Evolutionary conservation across 92 coral and sea anemone genomes (phyloP).

Genomic region (Zoanthus sansibaricus): DNA sequence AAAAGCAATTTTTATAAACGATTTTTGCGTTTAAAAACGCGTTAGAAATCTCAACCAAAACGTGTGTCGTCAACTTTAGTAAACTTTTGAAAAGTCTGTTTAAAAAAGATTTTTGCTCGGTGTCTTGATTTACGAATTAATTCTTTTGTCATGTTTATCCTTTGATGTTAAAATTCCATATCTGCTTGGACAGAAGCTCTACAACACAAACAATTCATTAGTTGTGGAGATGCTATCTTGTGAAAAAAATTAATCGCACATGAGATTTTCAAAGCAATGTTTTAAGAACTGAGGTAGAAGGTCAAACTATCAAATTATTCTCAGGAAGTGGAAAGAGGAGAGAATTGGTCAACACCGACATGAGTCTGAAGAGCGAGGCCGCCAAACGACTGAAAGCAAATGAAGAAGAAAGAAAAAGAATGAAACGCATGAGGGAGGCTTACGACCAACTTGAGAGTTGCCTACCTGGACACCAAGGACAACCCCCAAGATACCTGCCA

Average conservation of each 20-base stretch:
- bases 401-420: slow-evolving; percentile 7
- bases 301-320: neutral
- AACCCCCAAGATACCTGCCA: neutral
- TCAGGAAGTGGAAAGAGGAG: neutral
- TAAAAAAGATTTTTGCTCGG: neutral
- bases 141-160: neutral
- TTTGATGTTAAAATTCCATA: neutral
- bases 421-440: slow-evolving; percentile 7
- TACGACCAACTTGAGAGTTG: neutral
- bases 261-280: neutral
- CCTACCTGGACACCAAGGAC: neutral
- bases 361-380: neutral
- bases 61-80: neutral
- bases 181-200: neutral
- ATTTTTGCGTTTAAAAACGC: neutral
- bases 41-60: neutral
- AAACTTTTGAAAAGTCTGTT: neutral
- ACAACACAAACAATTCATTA: slow-evolving; percentile 3
- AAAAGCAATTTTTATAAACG: neutral
- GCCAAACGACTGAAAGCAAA: slow-evolving; percentile 24
- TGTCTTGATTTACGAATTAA: neutral
- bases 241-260: neutral
- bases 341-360: neutral
- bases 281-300: neutral
- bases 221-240: neutral